These are phyloP conservation scores for Elysia crispata DNA, from an alignment of 2,888 invertebrate genomes.

Conservation along the genomic window DNA sequence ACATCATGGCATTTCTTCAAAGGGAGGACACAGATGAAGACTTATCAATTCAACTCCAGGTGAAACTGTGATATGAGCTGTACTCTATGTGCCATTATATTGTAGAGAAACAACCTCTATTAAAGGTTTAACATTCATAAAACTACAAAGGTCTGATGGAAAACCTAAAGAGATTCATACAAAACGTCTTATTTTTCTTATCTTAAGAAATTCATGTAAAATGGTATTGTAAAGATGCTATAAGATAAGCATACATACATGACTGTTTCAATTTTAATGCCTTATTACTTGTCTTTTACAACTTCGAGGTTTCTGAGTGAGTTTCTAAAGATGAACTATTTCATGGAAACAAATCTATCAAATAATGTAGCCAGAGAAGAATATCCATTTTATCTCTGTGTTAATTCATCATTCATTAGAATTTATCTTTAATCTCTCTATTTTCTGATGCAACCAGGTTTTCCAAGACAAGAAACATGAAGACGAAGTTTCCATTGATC, in stretches of 20 bases:
- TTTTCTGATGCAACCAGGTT: constrained; percentile 51
- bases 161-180: not conserved
- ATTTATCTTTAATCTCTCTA: constrained; percentile 16
- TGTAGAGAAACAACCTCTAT: no score
- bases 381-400: no score
- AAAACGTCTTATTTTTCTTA: not conserved
- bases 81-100: no score
- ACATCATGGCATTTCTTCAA: constrained; percentile 64
- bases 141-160: not conserved
- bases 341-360: no score
- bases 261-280: no score
- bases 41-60: constrained; percentile 69
- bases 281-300: no score
- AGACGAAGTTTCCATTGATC: constrained; percentile 66
- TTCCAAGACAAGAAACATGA: constrained; percentile 68
- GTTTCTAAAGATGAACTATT: no score
- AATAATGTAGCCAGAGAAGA: no score
- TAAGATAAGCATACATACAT: no score
- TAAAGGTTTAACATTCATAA: not conserved
- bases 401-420: no score
- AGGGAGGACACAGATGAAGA: constrained; percentile 70
- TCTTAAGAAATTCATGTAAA: not conserved
- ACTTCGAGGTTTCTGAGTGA: no score
- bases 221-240: no score
- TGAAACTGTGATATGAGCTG: constrained; percentile 35